A percentile compares a stretch with the other conserved stretches of the same genome.
Conservation (phyloP, 2,888 invertebrate species). For the Aproaerema taeniolella region DNA sequence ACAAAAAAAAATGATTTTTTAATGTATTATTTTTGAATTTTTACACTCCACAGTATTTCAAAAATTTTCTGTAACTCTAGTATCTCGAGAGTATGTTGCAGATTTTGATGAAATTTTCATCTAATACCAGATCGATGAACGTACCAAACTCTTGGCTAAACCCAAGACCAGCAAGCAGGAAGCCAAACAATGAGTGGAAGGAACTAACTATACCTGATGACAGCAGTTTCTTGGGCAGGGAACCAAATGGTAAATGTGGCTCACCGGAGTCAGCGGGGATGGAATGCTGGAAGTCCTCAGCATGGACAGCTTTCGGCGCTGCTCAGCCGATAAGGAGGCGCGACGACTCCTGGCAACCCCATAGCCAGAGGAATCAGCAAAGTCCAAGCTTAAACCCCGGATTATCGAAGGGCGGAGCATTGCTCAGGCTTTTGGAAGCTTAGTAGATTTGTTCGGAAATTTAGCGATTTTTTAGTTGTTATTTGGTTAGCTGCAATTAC, state of each 20-base stretch:
- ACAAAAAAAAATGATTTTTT: too few relatives aligned
- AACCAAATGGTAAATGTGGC: constrained; percentile 77
- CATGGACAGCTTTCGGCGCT: constrained; percentile 60
- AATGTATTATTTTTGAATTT: too few relatives aligned
- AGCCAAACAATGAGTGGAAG: background rate
- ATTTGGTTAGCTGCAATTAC: too few relatives aligned
- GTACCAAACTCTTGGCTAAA: background rate
- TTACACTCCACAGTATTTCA: too few relatives aligned
- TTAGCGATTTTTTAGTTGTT: too few relatives aligned
- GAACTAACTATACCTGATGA: constrained; percentile 55
- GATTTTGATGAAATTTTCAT: too few relatives aligned
- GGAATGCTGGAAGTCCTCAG: constrained; percentile 59
- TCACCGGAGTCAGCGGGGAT: constrained; percentile 66
- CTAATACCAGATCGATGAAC: too few relatives aligned
- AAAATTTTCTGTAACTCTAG: too few relatives aligned
- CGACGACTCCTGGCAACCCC: constrained; percentile 67
- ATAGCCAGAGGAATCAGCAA: constrained; percentile 52
- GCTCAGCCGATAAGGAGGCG: constrained; percentile 64
- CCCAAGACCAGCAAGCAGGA: background rate
- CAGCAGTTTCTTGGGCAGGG: constrained; percentile 75
- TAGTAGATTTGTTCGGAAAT: too few relatives aligned
- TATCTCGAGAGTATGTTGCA: too few relatives aligned
- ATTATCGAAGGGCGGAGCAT: constrained; percentile 63
- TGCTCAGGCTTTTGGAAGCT: too few relatives aligned
- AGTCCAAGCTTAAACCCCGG: constrained; percentile 54